Base-by-base conservation (phyloP, 2,888 invertebrate species). In the Platerodrilus igneus region DNA sequence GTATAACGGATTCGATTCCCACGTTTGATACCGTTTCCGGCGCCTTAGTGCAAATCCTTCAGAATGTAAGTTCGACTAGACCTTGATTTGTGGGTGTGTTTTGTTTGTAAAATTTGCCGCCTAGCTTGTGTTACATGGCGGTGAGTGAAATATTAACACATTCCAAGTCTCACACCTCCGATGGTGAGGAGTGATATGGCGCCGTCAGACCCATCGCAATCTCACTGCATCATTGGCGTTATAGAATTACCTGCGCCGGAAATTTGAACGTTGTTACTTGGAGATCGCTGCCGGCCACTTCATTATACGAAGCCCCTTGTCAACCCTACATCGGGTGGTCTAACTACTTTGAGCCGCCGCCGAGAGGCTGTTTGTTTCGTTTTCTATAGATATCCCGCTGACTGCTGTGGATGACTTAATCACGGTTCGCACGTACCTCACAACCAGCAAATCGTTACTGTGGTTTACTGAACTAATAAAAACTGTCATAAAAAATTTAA, bases 111-210 rank as follows among this genome's bases (percentile, higher is more conserved):
- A 51, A 50, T 59, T 55, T 48, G 55, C 62, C 58, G 59, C 56
- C 53, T 52, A 45, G 48, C 48, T 49, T 42, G 50, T 45, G 43
- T 47, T 48, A 42, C 45, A 45, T 50, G 46, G 52, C 53, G 53
- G 54, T 58, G 62, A 60, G 60, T 63, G 61, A 64, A 63, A 61
- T 64, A 64, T 64, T 63, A 62, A 62, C 57, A 59, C 62, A 63
- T 65, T 63, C 64, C 61, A 56, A 56, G 53, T 47, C 59, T 59
- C 58, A 58, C 62, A 62, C 61, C 63, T 62, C 57, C 55, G 64
- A 64, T 63, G 59, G 59, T 60, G 62, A 58, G 55, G 58, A 62
- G 56, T 58, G 63, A 65, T 65, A 64, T 51, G 62, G 61, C 60
- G 60, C 58, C 60, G 60, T 50, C 55, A 53, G 50, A 48, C 48